A percentile compares a stretch with the other conserved stretches of the same genome.
phyloP scores from a whole-genome alignment of 2,888 invertebrate genomes.

The Caenorhabditis panamensis region DNA sequence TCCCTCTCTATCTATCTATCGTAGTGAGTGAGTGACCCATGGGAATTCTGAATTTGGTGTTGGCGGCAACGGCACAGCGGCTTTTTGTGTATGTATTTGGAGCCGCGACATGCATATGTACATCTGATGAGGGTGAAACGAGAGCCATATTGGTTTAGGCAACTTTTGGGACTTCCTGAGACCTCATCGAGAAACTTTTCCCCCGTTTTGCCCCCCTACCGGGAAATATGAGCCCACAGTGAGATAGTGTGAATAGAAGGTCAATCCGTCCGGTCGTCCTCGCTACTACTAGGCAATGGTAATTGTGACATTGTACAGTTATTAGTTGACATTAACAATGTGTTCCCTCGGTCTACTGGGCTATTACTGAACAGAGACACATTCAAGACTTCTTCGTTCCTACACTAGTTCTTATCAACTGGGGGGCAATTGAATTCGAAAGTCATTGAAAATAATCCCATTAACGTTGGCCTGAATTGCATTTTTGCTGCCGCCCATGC shows the following conservation, averaged over 20 bases:
- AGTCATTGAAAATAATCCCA: constrained; percentile 44
- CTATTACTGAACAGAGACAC: background rate
- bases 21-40: constrained; percentile 40
- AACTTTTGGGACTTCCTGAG: constrained; percentile 6
- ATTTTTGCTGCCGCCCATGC: constrained; percentile 11
- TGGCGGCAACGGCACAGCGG: background rate
- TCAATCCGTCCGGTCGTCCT: constrained; percentile 5
- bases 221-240: constrained; percentile 24
- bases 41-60: constrained; percentile 30
- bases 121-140: constrained; percentile 48
- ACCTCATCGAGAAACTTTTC: background rate
- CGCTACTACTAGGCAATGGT: background rate
- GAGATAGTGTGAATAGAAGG: constrained; percentile 3
- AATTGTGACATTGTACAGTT: constrained; percentile 45
- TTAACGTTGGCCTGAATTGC: constrained; percentile 39
- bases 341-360: background rate
- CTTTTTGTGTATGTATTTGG: constrained; percentile 18
- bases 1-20: constrained; percentile 1
- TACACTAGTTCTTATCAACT: constrained; percentile 12
- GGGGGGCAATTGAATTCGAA: constrained; percentile 7
- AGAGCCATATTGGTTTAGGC: constrained; percentile 30
- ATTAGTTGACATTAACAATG: constrained; percentile 56
- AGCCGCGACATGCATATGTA: constrained; percentile 16
- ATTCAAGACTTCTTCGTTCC: background rate
- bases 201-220: too few relatives aligned